phyloP scores from a whole-genome alignment of 2,888 invertebrate genomes.

The Branchipolynoe longqiensis region DNA sequence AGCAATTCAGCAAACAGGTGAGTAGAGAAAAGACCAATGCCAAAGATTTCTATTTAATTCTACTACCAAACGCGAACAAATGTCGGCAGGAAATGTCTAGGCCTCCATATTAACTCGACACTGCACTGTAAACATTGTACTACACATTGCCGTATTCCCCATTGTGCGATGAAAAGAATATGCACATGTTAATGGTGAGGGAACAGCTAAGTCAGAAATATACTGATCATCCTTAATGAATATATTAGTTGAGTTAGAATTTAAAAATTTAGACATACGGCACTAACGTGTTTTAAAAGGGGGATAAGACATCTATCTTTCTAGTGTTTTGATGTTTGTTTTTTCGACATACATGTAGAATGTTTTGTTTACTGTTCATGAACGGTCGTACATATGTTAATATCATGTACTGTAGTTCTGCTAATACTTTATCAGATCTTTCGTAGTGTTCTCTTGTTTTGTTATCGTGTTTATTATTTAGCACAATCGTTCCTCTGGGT shows the following conservation, averaged over 20 bases:
- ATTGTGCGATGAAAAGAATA: background rate
- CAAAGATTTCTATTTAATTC: conserved; percentile 18
- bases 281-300: background rate
- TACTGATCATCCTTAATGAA: background rate
- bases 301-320: no score
- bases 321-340: no score
- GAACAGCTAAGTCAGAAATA: conserved; percentile 24
- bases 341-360: no score
- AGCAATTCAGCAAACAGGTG: background rate
- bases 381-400: no score
- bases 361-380: no score
- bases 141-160: conserved; percentile 10
- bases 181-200: conserved; percentile 3
- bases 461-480: conserved; percentile 14
- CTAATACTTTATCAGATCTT: background rate
- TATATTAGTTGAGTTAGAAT: conserved; percentile 30
- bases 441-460: conserved; percentile 19
- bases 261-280: background rate
- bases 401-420: conserved; percentile 12
- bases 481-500: conserved; percentile 16
- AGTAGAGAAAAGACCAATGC: background rate
- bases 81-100: background rate
- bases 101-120: background rate
- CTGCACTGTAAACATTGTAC: background rate
- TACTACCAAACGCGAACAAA: background rate